Evolutionary conservation across 2,888 invertebrate genomes (phyloP).

Genomic region (Dione vanillae): DNA sequence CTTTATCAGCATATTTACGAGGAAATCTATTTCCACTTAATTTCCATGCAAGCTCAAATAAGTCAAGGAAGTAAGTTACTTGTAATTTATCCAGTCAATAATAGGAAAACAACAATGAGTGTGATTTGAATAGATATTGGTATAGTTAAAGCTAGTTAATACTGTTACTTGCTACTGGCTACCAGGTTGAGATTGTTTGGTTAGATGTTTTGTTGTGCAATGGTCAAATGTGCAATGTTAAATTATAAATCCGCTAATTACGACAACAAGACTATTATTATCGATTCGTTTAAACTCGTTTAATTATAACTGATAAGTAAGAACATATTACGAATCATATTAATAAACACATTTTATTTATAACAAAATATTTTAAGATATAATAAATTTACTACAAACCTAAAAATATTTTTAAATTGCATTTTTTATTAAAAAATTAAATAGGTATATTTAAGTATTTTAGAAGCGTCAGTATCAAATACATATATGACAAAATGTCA

Average conservation of each 20-base stretch:
- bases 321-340: no score
- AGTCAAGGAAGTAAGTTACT: constrained; percentile 33
- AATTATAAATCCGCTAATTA: constrained; percentile 6
- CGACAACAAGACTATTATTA: background rate
- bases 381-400: no score
- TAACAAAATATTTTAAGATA: no score
- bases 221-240: constrained; percentile 12
- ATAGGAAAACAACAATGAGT: constrained; percentile 28
- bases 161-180: background rate
- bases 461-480: no score
- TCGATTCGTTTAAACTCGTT: background rate
- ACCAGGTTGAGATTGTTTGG: constrained; percentile 2
- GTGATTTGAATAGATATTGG: constrained; percentile 26
- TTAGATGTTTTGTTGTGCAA: background rate
- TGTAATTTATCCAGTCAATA: constrained; percentile 24
- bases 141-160: constrained; percentile 9
- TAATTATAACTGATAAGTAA: no score
- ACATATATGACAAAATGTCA: background rate
- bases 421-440: no score
- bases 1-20: background rate
- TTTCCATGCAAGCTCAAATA: constrained; percentile 7
- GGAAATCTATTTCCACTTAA: constrained; percentile 15
- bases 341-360: no score
- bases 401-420: background rate
- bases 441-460: no score